A percentile compares a stretch with the other conserved stretches of the same genome.
Evolutionary conservation across 2,888 invertebrate species (phyloP).

Genomic region (Oligia fasciuncula): DNA sequence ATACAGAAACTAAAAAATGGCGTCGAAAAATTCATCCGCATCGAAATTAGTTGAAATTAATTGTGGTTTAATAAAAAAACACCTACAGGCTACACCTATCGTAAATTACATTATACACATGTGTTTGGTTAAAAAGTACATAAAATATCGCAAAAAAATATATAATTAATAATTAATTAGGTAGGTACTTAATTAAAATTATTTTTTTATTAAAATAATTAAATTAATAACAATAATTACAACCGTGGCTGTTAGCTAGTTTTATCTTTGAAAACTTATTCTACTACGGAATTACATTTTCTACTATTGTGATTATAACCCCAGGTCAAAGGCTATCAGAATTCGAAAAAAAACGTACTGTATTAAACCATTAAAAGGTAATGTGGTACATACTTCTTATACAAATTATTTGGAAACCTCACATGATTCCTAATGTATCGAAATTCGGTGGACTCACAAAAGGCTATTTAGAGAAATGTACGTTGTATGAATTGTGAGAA

Average conservation of each 20-base stretch:
- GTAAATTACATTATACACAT: too few relatives aligned
- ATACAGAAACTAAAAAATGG: too few relatives aligned
- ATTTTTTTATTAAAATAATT: too few relatives aligned
- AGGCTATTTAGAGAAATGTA: constrained; percentile 60
- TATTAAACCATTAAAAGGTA: not conserved
- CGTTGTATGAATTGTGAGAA: constrained; percentile 64
- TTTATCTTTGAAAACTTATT: not conserved
- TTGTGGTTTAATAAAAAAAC: too few relatives aligned
- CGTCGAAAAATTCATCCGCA: too few relatives aligned
- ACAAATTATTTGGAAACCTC: constrained; percentile 33
- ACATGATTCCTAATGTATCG: constrained; percentile 60
- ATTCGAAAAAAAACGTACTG: not conserved
- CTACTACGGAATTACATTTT: not conserved
- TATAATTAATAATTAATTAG: too few relatives aligned
- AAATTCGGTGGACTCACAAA: constrained; percentile 59
- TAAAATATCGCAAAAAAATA: not conserved
- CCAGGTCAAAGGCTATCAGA: not conserved
- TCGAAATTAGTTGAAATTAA: too few relatives aligned
- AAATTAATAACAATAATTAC: not conserved
- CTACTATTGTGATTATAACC: not conserved
- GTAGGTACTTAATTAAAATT: too few relatives aligned
- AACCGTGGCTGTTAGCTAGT: not conserved
- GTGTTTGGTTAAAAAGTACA: not conserved
- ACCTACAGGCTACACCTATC: too few relatives aligned
- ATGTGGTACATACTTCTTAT: constrained; percentile 1